phyloP scores from a whole-genome alignment of 92 coral and sea anemone genomes.

The Montipora capitata region DNA sequence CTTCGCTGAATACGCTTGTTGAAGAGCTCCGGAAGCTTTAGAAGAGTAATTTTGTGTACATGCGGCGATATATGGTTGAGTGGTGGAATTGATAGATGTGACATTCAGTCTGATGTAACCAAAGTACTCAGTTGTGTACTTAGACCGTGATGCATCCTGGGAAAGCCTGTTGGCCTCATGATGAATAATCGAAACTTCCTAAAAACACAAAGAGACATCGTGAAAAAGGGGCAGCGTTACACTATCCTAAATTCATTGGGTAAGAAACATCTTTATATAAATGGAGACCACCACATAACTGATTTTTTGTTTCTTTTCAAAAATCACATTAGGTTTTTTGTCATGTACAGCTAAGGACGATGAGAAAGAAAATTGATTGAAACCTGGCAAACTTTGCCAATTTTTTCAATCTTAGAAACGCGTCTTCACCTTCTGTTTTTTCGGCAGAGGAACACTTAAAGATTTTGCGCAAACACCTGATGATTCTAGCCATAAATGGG shows the following conservation, averaged over 20 bases:
- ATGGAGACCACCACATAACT: no score
- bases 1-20: constrained; percentile 60
- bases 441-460: no score
- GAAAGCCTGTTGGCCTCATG: constrained; percentile 65
- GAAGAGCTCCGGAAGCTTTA: constrained; percentile 59
- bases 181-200: constrained; percentile 75
- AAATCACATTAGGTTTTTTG: no score
- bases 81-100: constrained; percentile 31
- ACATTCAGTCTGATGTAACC: constrained; percentile 37
- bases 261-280: no score
- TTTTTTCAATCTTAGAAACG: no score
- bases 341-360: no score
- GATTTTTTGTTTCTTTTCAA: no score
- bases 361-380: no score
- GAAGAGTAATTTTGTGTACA: constrained; percentile 79
- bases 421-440: no score
- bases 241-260: neutral
- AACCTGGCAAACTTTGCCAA: no score
- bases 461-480: no score
- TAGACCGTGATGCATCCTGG: constrained; percentile 51
- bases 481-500: no score
- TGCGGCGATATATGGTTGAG: constrained; percentile 48
- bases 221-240: neutral
- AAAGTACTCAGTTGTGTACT: constrained; percentile 67
- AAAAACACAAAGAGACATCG: neutral